These are phyloP conservation scores for Sterrhoptilus dennistouni DNA, from an alignment of 2,113 vertebrate genomes.

Conservation along the genomic window DNA sequence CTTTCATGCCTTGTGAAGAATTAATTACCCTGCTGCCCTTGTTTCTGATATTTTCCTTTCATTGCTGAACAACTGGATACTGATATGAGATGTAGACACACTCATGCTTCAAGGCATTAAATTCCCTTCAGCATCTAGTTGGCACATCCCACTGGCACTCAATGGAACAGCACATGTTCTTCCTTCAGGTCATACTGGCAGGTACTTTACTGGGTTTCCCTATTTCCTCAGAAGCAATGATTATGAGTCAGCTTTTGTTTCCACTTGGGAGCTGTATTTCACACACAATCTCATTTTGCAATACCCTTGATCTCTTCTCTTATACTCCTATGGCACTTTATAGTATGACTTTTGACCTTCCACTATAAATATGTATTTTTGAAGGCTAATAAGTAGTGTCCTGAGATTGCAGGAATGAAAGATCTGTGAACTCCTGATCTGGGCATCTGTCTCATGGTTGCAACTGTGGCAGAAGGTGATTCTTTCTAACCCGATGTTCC, in stretches of 20 bases:
- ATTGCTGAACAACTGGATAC: neutral
- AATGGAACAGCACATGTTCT: neutral
- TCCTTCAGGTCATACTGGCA: neutral
- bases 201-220: neutral
- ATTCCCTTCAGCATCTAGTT: neutral
- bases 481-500: neutral
- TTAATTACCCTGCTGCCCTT: neutral
- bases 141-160: neutral
- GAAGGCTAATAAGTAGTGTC: neutral
- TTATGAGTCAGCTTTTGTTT: neutral
- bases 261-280: neutral
- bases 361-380: neutral
- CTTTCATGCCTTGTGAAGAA: neutral
- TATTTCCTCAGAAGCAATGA: neutral
- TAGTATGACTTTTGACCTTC: neutral
- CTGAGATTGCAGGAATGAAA: neutral
- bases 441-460: neutral
- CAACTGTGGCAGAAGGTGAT: neutral
- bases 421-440: neutral
- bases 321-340: neutral
- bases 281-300: neutral
- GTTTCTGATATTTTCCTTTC: neutral
- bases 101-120: neutral
- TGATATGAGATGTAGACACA: neutral
- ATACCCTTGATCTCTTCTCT: neutral